Percentiles rank a stretch among this genome's conserved stretches.
Evolutionary conservation across 2,113 vertebrate species (phyloP).

Genomic region (Eleginops maclovinus): DNA sequence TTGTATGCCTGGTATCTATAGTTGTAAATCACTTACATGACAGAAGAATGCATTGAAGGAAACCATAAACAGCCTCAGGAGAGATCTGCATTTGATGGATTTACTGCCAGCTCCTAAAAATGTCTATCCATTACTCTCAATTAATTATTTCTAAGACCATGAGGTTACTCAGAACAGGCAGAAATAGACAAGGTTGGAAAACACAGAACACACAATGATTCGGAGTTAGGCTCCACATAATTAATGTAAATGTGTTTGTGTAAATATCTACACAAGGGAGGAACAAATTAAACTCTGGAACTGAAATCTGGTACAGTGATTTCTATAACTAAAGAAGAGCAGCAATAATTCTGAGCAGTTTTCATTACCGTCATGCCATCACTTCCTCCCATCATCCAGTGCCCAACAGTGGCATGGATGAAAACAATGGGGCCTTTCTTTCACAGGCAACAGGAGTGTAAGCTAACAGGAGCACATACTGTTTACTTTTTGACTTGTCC

Average conservation of each 20-base stretch:
- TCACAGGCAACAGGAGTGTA: not conserved
- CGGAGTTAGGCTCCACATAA: no score
- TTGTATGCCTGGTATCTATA: not conserved
- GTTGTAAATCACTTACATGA: not conserved
- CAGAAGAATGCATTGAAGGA: not conserved
- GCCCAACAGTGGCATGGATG: constrained; percentile 1
- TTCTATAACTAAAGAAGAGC: not conserved
- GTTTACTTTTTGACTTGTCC: constrained; percentile 26
- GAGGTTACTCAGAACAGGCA: not conserved
- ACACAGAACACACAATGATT: not conserved
- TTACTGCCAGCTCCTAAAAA: not conserved
- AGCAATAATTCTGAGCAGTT: not conserved
- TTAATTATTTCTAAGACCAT: no score
- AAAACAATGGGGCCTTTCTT: constrained; percentile 43
- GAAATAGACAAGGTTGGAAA: not conserved
- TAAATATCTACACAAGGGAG: not conserved
- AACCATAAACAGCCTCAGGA: not conserved
- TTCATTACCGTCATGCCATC: not conserved
- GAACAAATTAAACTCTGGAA: not conserved
- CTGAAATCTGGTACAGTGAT: not conserved
- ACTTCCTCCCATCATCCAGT: not conserved
- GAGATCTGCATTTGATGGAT: not conserved
- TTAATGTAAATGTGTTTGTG: no score
- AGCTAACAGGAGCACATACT: constrained; percentile 5
- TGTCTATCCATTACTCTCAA: not conserved